Evolutionary conservation across 2,797 vertebrate species (phyloP).

Genomic region (Cuculus canorus): DNA sequence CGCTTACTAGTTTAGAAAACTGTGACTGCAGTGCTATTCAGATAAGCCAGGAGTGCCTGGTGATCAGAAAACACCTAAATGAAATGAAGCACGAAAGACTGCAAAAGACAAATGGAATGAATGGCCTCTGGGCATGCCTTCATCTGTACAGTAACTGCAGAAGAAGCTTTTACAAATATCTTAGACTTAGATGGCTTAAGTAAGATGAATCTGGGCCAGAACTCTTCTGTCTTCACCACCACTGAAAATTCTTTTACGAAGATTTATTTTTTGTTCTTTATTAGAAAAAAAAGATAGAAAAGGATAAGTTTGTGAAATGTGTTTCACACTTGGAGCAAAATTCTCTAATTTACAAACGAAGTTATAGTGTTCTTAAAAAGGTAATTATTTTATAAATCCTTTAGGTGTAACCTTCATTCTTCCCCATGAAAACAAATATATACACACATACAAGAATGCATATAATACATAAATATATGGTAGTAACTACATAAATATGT

Average conservation of each 20-base stretch:
- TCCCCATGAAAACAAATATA: not conserved
- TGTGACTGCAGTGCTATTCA: not conserved
- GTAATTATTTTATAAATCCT: not conserved
- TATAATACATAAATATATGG: not conserved
- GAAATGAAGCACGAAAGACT: not conserved
- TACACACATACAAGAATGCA: not conserved
- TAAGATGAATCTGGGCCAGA: not conserved
- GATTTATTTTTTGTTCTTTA: not conserved
- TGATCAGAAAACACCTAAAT: not conserved
- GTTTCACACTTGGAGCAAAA: not conserved
- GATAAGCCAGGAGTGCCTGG: not conserved
- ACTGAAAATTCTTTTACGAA: not conserved
- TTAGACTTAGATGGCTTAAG: not conserved
- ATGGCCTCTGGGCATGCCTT: not conserved
- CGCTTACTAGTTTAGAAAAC: not conserved
- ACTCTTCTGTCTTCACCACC: not conserved
- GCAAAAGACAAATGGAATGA: not conserved
- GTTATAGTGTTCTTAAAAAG: not conserved
- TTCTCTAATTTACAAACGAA: not conserved
- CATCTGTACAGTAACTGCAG: not conserved
- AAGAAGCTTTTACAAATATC: not conserved
- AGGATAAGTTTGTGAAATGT: not conserved
- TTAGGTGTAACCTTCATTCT: not conserved
- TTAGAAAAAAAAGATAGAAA: not conserved
- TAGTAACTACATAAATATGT: not conserved